phyloP scores from a whole-genome alignment of 2,888 invertebrate species.

The Lasioglossum vierecki region DNA sequence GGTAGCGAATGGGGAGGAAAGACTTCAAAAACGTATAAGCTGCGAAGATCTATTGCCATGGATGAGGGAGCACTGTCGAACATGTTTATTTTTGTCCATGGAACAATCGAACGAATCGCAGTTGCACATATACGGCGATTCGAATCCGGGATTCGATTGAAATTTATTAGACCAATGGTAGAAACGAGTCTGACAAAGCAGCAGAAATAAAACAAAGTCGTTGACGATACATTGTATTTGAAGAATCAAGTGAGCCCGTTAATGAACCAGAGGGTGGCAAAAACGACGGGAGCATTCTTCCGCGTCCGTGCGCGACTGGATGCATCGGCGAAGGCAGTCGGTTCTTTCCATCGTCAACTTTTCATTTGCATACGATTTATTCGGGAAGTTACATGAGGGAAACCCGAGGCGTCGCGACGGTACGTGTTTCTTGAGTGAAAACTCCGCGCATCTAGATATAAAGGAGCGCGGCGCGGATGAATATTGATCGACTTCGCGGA shows the following conservation, averaged over 20 bases:
- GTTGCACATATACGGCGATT: background rate
- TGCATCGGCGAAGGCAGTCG: slow-evolving; percentile 26
- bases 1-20: background rate
- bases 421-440: slow-evolving; percentile 49
- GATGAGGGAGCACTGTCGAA: background rate
- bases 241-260: background rate
- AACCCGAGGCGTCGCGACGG: background rate
- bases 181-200: background rate
- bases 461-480: slow-evolving; percentile 40
- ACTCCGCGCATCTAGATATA: slow-evolving; percentile 16
- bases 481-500: slow-evolving; percentile 52
- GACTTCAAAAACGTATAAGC: background rate
- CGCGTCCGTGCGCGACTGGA: slow-evolving; percentile 27
- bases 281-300: slow-evolving; percentile 10
- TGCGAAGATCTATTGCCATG: background rate
- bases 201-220: too few species aligned
- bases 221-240: too few species aligned
- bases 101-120: background rate
- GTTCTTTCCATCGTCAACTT: slow-evolving; percentile 43
- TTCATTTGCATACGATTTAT: slow-evolving; percentile 51
- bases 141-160: background rate
- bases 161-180: background rate
- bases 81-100: background rate
- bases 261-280: background rate
- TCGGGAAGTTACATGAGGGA: slow-evolving; percentile 27